phyloP scores from a whole-genome alignment of 2,888 invertebrate genomes.

The Archips crataeganus region DNA sequence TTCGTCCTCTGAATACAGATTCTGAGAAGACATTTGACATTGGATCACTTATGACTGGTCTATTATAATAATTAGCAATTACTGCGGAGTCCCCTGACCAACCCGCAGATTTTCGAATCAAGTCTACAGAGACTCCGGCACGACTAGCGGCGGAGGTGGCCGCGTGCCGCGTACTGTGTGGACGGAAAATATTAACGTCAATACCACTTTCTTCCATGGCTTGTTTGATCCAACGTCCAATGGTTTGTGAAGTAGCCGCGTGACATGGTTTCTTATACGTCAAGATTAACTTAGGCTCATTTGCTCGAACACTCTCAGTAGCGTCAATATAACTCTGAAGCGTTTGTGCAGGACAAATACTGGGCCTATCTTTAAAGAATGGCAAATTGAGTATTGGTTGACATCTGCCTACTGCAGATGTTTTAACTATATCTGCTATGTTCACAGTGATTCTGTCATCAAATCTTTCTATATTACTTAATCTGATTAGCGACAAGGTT shows the following conservation, averaged over 20 bases:
- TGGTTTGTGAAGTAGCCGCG: conserved; percentile 1
- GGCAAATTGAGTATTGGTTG: conserved; percentile 11
- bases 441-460: background rate
- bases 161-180: conserved; percentile 20
- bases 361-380: background rate
- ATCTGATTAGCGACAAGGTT: background rate
- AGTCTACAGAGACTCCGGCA: conserved; percentile 15
- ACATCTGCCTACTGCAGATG: background rate
- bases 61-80: conserved; percentile 19
- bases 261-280: conserved; percentile 2
- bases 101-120: conserved; percentile 18
- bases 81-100: conserved; percentile 15
- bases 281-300: background rate
- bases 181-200: conserved; percentile 11
- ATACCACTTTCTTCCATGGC: conserved; percentile 21
- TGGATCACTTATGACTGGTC: conserved; percentile 3
- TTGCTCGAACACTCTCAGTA: too few species aligned
- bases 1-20: conserved; percentile 3
- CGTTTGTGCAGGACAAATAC: conserved; percentile 16
- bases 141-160: conserved; percentile 21
- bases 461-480: too few species aligned
- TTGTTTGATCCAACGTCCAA: conserved; percentile 11
- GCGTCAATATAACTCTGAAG: background rate
- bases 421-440: conserved; percentile 19
- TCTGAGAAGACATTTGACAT: background rate